Percentiles rank a stretch among this genome's conserved stretches.
Evolutionary conservation across 2,113 vertebrate genomes (phyloP).

Genomic region (Condylura cristata): DNA sequence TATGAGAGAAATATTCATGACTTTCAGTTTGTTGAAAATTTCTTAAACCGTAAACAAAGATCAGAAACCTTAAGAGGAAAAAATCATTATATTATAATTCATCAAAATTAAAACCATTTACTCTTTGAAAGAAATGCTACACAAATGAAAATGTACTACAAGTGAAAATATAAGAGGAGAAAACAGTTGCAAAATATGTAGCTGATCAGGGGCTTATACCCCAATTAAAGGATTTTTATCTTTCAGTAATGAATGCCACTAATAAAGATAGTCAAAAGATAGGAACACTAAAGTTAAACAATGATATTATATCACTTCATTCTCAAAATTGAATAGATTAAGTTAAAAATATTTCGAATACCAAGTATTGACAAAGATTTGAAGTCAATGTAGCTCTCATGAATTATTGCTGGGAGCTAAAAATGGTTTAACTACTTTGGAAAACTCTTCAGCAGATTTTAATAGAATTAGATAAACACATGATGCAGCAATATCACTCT

Average conservation of each 20-base stretch:
- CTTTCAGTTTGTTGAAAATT: background rate
- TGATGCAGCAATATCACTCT: background rate
- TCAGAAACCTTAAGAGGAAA: background rate
- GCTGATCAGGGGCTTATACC: background rate
- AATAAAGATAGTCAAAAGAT: background rate
- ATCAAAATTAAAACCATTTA: background rate
- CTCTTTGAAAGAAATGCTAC: background rate
- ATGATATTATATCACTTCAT: background rate
- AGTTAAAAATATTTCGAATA: background rate
- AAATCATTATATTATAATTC: background rate
- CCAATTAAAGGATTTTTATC: background rate
- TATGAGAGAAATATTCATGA: background rate
- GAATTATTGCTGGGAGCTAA: background rate
- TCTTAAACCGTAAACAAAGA: background rate
- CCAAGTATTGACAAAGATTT: background rate
- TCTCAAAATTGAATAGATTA: background rate
- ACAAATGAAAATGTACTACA: background rate
- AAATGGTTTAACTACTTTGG: background rate
- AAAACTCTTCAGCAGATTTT: slow-evolving; percentile 12
- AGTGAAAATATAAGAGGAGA: background rate
- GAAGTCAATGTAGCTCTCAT: background rate
- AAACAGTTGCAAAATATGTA: background rate
- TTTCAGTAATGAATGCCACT: background rate
- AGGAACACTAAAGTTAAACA: background rate
- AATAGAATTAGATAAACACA: background rate